phyloP scores from a whole-genome alignment of 2,888 invertebrate species.

The Oligia latruncula region DNA sequence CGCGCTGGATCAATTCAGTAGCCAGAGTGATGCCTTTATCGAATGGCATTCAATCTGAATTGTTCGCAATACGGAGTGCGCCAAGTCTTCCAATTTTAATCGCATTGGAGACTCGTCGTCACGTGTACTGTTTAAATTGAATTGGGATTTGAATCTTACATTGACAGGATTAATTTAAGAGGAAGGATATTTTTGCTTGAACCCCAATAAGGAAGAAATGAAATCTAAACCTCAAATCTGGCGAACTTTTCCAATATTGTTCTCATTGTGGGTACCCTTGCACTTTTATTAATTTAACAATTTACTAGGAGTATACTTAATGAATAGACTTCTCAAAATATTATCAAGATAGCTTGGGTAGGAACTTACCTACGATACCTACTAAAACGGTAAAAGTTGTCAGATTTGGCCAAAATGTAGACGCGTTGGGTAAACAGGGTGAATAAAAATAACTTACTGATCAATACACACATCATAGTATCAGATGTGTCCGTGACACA shows the following conservation, averaged over 20 bases:
- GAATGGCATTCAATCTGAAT: slow-evolving; percentile 58
- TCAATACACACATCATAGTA: slow-evolving; percentile 3
- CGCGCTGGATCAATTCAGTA: slow-evolving; percentile 36
- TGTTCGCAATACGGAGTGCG: slow-evolving; percentile 56
- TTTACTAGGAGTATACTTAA: not conserved
- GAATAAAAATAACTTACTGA: not conserved
- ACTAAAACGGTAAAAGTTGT: not conserved
- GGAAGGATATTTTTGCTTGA: slow-evolving; percentile 14
- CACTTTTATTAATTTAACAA: slow-evolving; percentile 18
- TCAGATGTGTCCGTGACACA: not conserved
- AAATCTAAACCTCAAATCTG: slow-evolving; percentile 21
- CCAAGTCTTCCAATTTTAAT: slow-evolving; percentile 57
- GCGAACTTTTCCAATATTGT: slow-evolving; percentile 29
- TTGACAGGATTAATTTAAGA: slow-evolving; percentile 19
- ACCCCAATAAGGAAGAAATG: slow-evolving; percentile 7
- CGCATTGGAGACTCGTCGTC: slow-evolving; percentile 38
- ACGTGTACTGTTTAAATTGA: slow-evolving; percentile 39
- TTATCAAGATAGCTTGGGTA: not conserved
- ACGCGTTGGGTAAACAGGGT: not conserved
- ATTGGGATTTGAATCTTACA: slow-evolving; percentile 49
- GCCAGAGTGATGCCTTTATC: slow-evolving; percentile 47
- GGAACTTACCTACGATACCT: not conserved
- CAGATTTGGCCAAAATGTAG: not conserved
- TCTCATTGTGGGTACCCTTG: slow-evolving; percentile 6
- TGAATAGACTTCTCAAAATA: not conserved